Base-by-base conservation (phyloP, 2,888 invertebrate species). In the Osmoderma eremita region DNA sequence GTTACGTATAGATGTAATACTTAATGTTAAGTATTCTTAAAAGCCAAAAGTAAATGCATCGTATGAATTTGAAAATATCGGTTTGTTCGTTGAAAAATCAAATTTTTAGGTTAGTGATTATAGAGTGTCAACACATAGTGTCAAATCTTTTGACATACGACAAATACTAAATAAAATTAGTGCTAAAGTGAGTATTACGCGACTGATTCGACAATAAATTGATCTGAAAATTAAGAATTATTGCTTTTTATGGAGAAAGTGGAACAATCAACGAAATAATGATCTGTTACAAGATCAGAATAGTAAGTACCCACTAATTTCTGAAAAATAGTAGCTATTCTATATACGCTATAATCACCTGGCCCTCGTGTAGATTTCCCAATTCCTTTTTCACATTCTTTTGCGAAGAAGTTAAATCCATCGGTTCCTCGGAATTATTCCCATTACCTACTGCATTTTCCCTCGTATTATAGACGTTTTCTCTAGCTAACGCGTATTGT, bases 341-440 rank as follows among this genome's bases (percentile, higher is more conserved):
- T 5, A 17, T 42, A 42, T 42, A 10, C 17, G 2, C 1, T 42
- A 50, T 50, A 48, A 13, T 24, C 10, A 63, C 49, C 17, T 50
- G 13, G 8, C 41, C 24, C 22, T 42, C 42, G 50, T 50, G 48
- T 1, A 12, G 15, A 42, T 45, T 64, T 18, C 36, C 53, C 30
- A 64, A 42, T 42, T 62, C 67, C 36, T 22, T 30, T 15, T 41
- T 54, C 17, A 42, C 54, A 50, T 42, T 61, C 56, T 36, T 65
- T 49, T 24, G 69, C 6, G 69, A 67, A 50, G 66, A 72, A 10
- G 70, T 72, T 50, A 72, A 63, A 62, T 72, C 72, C 10, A 72
- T 72, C 2, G 72, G 72, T 67, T 72, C 68, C 30, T 72, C 20
- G 3, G 42, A 5, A 42, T 42, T 38, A 53, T n/a, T 12, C 38